Evolutionary conservation across 1,140 invertebrate species (phyloP), one percentile per base, ranked within the genome.

Genomic region (Drosophila pseudoananassae): DNA sequence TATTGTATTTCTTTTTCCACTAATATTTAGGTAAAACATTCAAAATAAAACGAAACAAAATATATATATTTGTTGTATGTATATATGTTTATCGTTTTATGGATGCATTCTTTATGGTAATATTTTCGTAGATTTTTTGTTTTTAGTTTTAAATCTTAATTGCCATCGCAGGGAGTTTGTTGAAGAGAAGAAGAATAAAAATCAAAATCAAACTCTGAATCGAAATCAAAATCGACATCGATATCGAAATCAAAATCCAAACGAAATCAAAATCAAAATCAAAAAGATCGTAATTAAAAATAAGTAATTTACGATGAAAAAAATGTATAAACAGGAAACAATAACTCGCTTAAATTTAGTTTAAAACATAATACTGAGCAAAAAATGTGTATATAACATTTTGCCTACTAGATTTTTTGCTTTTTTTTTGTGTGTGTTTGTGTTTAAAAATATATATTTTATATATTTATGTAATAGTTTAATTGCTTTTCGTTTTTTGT

Each of bases 351-450:
- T 90, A 90, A 83, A 77, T 85, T 74, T 81, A 87, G 69, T 90
- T 90, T 90, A 90, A 82, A 90, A 90, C 81, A 90, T 90, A 90
- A 90, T 90, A 90, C 87, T 90, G 87, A 90, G 87, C 87, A 90
- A 90, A 90, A 90, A 87, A 87, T 83, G 76, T 82, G 78, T 82
- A 76, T 87, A 61, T 69, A 69, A 82, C 68, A 78, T 72, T 90
- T 81, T 84, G 75, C 71, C 77, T 78, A 68, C 60, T 72, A 72
- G 53, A 76, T 90, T 85, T 76, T 76, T 85, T 85, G 68, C 81
- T 77, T 85, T 76, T 66, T 59, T 55, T 43, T 56, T 54, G 25
- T 38, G 47, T 49, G 56, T 29, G 51, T 6, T 69, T 25, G 33
- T 47, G 9, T 45, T 57, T 64, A 51, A 36, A 45, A 54, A 56